These are phyloP conservation scores for Aplysina aerophoba DNA, from an alignment of 37 sponge, comb jelly and placozoan species.

Conservation along the genomic window DNA sequence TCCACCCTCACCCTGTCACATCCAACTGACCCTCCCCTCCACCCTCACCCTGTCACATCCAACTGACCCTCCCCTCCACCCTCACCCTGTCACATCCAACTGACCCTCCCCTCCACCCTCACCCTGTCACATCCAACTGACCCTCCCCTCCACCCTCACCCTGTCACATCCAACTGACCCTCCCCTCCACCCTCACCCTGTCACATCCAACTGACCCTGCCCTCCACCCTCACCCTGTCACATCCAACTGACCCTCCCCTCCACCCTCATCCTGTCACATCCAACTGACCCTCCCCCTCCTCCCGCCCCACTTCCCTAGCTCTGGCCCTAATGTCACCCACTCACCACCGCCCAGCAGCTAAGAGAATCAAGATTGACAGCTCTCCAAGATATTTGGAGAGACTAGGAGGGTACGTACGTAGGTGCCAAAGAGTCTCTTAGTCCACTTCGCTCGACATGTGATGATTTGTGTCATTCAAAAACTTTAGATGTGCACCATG, in stretches of 20 bases:
- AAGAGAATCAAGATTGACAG: constrained; percentile 71
- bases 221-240: not conserved
- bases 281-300: too few species aligned
- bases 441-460: too few species aligned
- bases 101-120: not conserved
- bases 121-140: too few species aligned
- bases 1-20: too few species aligned
- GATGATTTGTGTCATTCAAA: too few species aligned
- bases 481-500: too few species aligned
- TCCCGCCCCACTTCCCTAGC: not conserved
- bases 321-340: constrained; percentile 23
- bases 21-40: not conserved
- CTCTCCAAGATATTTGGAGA: constrained; percentile 75
- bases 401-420: constrained; percentile 48
- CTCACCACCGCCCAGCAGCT: constrained; percentile 12
- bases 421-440: too few species aligned
- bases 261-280: not conserved
- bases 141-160: constrained; percentile 19
- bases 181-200: too few species aligned
- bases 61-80: too few species aligned
- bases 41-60: not conserved
- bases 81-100: not conserved
- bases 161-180: not conserved
- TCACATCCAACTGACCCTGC: not conserved
- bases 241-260: not conserved